Conservation (phyloP, 2,113 vertebrate genomes). For the Lepidothrix coronata region DNA sequence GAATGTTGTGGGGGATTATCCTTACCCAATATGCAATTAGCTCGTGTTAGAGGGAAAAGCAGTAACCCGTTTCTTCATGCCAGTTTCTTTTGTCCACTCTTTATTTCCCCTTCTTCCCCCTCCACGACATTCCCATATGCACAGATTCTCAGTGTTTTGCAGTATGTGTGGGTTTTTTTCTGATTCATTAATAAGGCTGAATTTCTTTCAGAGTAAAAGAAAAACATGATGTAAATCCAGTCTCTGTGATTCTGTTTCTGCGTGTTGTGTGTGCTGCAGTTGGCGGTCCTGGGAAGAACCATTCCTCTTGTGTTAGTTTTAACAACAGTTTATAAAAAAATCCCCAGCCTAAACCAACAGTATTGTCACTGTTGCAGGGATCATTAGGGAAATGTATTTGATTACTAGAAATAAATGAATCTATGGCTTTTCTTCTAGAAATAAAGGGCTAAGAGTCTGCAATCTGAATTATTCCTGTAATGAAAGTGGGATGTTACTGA, state of each 20-base stretch:
- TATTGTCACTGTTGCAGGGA: background rate
- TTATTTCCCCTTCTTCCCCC: background rate
- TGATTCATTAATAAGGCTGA: background rate
- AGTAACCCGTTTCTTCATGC: background rate
- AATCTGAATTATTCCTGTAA: background rate
- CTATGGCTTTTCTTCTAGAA: background rate
- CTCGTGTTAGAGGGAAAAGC: background rate
- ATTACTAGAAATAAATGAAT: background rate
- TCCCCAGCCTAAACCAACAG: background rate
- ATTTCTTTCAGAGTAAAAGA: background rate
- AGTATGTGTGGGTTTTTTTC: background rate
- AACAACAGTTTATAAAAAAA: background rate
- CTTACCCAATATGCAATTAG: background rate
- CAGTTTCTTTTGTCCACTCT: background rate
- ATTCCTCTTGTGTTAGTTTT: background rate
- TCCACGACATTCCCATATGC: background rate
- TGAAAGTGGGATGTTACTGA: background rate
- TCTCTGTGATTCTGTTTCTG: background rate
- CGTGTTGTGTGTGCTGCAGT: background rate
- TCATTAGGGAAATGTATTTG: background rate
- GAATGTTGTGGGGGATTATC: background rate
- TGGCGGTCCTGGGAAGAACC: background rate
- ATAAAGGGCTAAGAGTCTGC: background rate
- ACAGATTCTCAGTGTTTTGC: background rate
- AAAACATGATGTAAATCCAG: background rate